Conservation (phyloP, 2,888 invertebrate genomes). For the Brachycybe producta region DNA sequence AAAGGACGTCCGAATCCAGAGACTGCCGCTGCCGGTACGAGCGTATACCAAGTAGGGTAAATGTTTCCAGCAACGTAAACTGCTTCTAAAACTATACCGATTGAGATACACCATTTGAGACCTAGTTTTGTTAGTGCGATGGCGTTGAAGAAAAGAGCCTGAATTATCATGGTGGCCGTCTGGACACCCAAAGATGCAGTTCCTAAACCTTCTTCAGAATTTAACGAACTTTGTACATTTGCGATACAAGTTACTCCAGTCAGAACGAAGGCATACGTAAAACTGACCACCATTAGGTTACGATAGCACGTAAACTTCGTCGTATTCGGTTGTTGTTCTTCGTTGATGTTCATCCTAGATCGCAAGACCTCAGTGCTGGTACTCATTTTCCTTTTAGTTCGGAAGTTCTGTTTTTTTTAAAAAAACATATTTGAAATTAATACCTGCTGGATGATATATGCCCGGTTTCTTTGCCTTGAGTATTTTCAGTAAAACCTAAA, state of each 20-base stretch:
- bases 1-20: constrained; percentile 89
- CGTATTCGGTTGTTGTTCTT: too few relatives aligned
- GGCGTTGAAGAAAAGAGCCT: constrained; percentile 89
- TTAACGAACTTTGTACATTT: constrained; percentile 59
- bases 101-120: constrained; percentile 87
- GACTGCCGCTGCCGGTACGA: constrained; percentile 80
- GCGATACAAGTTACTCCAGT: not conserved
- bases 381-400: too few relatives aligned
- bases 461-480: too few relatives aligned
- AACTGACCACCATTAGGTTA: too few relatives aligned
- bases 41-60: constrained; percentile 68
- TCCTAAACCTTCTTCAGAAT: constrained; percentile 75
- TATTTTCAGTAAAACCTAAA: too few relatives aligned
- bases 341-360: too few relatives aligned
- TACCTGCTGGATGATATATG: too few relatives aligned
- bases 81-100: constrained; percentile 83
- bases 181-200: constrained; percentile 79
- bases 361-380: too few relatives aligned
- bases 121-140: constrained; percentile 82
- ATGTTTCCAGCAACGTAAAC: constrained; percentile 91
- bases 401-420: too few relatives aligned
- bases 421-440: too few relatives aligned
- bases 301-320: too few relatives aligned
- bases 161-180: constrained; percentile 82
- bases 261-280: too few relatives aligned